A percentile compares a stretch with the other conserved stretches of the same genome.
These are phyloP conservation scores for Deroplatys truncata DNA, from an alignment of 2,888 invertebrate species.

Conservation along the genomic window DNA sequence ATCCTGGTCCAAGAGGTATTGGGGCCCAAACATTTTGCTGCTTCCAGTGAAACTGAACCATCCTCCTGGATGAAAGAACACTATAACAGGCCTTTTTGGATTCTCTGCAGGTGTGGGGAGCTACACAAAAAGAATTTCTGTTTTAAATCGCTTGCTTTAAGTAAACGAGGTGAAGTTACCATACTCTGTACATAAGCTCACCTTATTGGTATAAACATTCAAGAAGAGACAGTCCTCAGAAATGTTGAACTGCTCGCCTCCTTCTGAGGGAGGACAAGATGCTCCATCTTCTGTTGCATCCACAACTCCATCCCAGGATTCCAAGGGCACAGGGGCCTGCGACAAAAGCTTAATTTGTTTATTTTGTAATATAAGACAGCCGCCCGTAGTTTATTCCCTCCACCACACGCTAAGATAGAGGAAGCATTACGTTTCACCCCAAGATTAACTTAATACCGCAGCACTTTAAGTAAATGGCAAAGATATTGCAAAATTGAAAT, in stretches of 20 bases:
- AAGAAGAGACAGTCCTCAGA: constrained; percentile 24
- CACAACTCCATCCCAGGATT: constrained; percentile 49
- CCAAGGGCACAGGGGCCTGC: constrained; percentile 50
- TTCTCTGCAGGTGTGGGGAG: constrained; percentile 1
- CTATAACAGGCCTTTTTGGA: constrained; percentile 53
- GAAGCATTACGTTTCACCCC: too few relatives aligned
- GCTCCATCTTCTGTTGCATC: constrained; percentile 58
- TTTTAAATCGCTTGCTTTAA: too few relatives aligned
- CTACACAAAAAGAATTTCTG: not conserved
- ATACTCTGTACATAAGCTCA: not conserved
- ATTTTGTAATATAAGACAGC: too few relatives aligned
- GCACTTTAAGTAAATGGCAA: too few relatives aligned
- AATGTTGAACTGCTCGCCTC: not conserved
- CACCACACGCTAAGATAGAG: too few relatives aligned
- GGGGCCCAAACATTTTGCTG: constrained; percentile 54
- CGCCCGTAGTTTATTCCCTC: too few relatives aligned
- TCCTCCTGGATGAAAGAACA: constrained; percentile 66
- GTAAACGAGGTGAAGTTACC: too few relatives aligned
- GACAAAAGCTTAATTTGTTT: not conserved
- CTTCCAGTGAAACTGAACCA: constrained; percentile 58
- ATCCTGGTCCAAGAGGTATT: constrained; percentile 61
- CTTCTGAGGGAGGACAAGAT: constrained; percentile 50
- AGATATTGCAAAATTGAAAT: too few relatives aligned
- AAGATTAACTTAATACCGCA: too few relatives aligned
- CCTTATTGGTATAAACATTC: constrained; percentile 20